Base-by-base conservation (phyloP, 2,888 invertebrate genomes). In the Vanessa cardui region DNA sequence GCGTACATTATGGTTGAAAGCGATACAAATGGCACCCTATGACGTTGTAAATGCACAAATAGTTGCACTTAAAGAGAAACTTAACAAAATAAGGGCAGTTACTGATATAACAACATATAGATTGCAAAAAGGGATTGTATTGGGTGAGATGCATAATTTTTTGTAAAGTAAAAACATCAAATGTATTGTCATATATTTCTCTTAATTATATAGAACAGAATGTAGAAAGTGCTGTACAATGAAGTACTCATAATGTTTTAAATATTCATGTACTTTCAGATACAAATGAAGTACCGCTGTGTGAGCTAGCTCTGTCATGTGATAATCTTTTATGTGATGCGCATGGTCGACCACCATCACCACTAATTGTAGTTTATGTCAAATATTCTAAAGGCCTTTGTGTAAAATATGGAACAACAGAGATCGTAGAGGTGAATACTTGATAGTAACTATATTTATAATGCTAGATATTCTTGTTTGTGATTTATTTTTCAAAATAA, bases 321-420 rank as follows among this genome's bases (percentile, higher is more conserved):
- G 98, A 98, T 93, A 98, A 97, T 86, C 93, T 99, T 67, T 93
- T 97, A 31, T 96, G 97, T 88, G 98, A 98, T 88, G 95, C 96
- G 6, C 95, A 97, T 82, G 98, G 98, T 0, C 94, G 96, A 62
- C 95, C 97, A 0, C 98, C 98, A 0, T 98, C 97, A 83, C 96
- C 98, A 0, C 94, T 96, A 62, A 93, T 97, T 65, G 95, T 96
- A n/a, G 93, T 98, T 21, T 96, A 96, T 83, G 94, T 96, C 68
- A 91, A 94, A 59, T 93, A 90, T 70, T 94, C 94, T 62, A 93
- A 94, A 67, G 93, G 93, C 58, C 89, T 95, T 1, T 98, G 98
- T 96, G 94, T 97, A 39, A 96, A 96, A 79, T 98, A 97, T 83
- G 96, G 96, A 6, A 94, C 96, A 72, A 98, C 98, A 1, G 99